Percentiles rank a stretch among this genome's conserved stretches.
Conservation (phyloP, 2,888 invertebrate species). For the Scaptomyza parva region DNA sequence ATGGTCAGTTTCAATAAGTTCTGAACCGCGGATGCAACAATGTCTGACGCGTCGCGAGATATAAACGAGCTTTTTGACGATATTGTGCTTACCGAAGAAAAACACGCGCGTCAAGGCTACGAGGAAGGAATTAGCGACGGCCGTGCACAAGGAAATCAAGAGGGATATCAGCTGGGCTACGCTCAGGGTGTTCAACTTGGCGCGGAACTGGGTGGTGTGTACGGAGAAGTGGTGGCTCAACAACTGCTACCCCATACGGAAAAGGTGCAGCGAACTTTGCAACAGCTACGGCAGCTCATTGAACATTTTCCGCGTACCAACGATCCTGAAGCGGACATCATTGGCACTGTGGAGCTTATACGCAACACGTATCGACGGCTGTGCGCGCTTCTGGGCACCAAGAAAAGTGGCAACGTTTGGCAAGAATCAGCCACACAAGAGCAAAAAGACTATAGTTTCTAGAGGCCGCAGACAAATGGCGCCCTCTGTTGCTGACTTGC, state of each 20-base stretch:
- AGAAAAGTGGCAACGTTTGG: slow-evolving; percentile 7
- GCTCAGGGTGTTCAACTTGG: slow-evolving; percentile 91
- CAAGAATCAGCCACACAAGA: slow-evolving; percentile 10
- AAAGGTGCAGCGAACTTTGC: slow-evolving; percentile 86
- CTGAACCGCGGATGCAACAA: slow-evolving; percentile 22
- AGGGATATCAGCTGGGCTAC: slow-evolving; percentile 89
- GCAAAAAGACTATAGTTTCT: slow-evolving; percentile 75
- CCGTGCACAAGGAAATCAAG: slow-evolving; percentile 86
- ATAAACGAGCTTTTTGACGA: slow-evolving; percentile 91
- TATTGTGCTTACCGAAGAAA: slow-evolving; percentile 89
- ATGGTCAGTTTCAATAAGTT: slow-evolving; percentile 13
- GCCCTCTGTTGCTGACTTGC: slow-evolving; percentile 65
- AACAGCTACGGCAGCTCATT: slow-evolving; percentile 87
- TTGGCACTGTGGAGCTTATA: slow-evolving; percentile 87
- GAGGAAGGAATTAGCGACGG: slow-evolving; percentile 89
- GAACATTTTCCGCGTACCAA: slow-evolving; percentile 88
- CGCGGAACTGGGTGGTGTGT: slow-evolving; percentile 91
- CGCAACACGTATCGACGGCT: slow-evolving; percentile 89
- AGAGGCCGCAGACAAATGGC: slow-evolving; percentile 45
- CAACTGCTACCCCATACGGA: slow-evolving; percentile 86
- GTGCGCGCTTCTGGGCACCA: slow-evolving; percentile 86
- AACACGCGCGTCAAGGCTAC: slow-evolving; percentile 87
- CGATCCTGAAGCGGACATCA: slow-evolving; percentile 88
- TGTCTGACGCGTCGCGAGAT: slow-evolving; percentile 85
- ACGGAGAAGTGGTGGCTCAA: slow-evolving; percentile 87